These are phyloP conservation scores for Diglossa cyanea DNA, from an alignment of 2,797 vertebrate species.

Conservation along the genomic window DNA sequence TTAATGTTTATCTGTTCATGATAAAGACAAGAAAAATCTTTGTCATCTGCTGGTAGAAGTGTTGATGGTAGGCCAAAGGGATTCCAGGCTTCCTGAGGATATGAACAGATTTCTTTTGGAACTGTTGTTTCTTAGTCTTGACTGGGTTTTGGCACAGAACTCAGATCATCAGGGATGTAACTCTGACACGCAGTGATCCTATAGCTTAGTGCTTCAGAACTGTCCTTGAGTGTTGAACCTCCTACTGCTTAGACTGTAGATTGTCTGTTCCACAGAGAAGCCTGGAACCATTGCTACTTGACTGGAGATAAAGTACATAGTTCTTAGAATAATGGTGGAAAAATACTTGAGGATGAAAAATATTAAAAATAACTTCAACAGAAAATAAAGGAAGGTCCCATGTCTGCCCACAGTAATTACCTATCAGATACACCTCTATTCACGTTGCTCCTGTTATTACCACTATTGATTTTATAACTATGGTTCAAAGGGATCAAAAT, in stretches of 20 bases:
- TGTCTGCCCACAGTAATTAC: background rate
- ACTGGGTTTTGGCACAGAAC: background rate
- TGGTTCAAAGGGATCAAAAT: background rate
- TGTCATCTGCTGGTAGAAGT: background rate
- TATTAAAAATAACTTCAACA: background rate
- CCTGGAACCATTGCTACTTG: background rate
- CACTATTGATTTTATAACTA: background rate
- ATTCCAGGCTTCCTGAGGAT: background rate
- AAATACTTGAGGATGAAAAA: background rate
- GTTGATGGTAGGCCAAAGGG: background rate
- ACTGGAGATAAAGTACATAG: background rate
- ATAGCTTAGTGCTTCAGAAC: background rate
- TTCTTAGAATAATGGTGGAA: background rate
- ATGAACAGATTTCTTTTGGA: background rate
- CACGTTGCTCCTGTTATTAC: background rate
- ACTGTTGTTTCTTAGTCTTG: background rate
- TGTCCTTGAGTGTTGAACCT: background rate
- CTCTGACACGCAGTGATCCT: rapidly evolving
- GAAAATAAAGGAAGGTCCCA: background rate
- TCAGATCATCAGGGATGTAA: background rate
- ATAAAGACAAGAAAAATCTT: background rate
- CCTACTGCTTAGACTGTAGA: background rate
- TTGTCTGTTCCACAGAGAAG: background rate
- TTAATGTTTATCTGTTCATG: background rate
- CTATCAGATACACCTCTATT: background rate